These are phyloP conservation scores for Drosophila putrida DNA, from an alignment of 2,888 invertebrate genomes.

Conservation along the genomic window DNA sequence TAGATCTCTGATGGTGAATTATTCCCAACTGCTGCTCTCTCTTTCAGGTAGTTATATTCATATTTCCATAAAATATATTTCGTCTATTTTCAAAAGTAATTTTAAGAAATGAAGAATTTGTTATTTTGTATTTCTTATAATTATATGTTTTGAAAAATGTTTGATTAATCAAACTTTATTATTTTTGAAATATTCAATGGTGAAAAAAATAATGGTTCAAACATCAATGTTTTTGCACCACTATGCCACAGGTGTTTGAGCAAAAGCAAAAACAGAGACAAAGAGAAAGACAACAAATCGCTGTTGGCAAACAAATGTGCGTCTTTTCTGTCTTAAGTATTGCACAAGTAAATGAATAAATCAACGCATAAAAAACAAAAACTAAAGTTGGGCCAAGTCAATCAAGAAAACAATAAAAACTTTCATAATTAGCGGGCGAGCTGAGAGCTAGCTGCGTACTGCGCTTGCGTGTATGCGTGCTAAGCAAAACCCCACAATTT, in stretches of 20 bases:
- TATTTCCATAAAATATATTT: too few relatives aligned
- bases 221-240: slow-evolving; percentile 44
- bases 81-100: too few relatives aligned
- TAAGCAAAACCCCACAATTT: slow-evolving; percentile 25
- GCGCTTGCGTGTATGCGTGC: slow-evolving; percentile 57
- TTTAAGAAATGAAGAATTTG: too few relatives aligned
- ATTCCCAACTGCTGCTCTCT: too few relatives aligned
- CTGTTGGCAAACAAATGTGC: slow-evolving; percentile 41
- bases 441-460: slow-evolving; percentile 24
- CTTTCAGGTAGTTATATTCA: too few relatives aligned
- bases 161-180: too few relatives aligned
- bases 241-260: slow-evolving; percentile 33
- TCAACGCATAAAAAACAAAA: slow-evolving; percentile 25
- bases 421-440: slow-evolving; percentile 73
- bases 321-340: slow-evolving; percentile 40
- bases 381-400: slow-evolving; percentile 39
- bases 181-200: too few relatives aligned
- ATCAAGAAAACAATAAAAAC: slow-evolving; percentile 61
- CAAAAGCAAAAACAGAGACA: slow-evolving; percentile 23
- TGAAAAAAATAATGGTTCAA: too few relatives aligned
- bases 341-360: slow-evolving; percentile 63
- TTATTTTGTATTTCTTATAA: too few relatives aligned
- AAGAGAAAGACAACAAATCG: slow-evolving; percentile 22
- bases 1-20: slow-evolving; percentile 26
- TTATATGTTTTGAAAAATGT: too few relatives aligned